Evolutionary conservation across 2,888 invertebrate species (phyloP).

Genomic region (Epiblema foenella): DNA sequence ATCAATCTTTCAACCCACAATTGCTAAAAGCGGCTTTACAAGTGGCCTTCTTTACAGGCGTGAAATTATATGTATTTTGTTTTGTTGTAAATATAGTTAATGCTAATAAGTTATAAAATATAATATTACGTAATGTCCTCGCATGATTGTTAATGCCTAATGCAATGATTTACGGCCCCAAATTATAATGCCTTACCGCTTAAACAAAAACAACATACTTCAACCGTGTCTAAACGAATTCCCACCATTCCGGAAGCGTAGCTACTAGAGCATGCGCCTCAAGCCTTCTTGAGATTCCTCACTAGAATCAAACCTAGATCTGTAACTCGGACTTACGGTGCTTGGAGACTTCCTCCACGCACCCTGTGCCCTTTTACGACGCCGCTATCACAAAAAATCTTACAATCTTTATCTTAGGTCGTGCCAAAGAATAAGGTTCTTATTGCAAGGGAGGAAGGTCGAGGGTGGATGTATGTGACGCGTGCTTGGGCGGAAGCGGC

Average conservation of each 20-base stretch:
- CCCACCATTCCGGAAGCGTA: slow-evolving; percentile 7
- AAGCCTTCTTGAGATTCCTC: slow-evolving; percentile 27
- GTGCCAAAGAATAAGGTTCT: slow-evolving; percentile 9
- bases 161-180: background rate
- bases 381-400: slow-evolving; percentile 36
- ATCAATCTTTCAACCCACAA: too few relatives aligned
- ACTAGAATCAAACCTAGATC: slow-evolving; percentile 35
- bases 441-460: slow-evolving; percentile 17
- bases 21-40: too few relatives aligned
- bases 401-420: slow-evolving; percentile 37
- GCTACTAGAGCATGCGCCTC: background rate
- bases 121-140: too few relatives aligned
- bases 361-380: slow-evolving; percentile 36
- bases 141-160: background rate
- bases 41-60: too few relatives aligned
- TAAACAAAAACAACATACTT: background rate
- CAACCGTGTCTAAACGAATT: background rate
- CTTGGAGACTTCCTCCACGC: slow-evolving; percentile 39
- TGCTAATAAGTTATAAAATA: too few relatives aligned
- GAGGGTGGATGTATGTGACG: slow-evolving; percentile 15
- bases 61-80: too few relatives aligned
- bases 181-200: slow-evolving; percentile 3
- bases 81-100: too few relatives aligned
- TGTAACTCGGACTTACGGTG: slow-evolving; percentile 26
- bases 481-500: slow-evolving; percentile 38